phyloP scores from a whole-genome alignment of 2,113 vertebrate genomes.

The Anthoscopus minutus region DNA sequence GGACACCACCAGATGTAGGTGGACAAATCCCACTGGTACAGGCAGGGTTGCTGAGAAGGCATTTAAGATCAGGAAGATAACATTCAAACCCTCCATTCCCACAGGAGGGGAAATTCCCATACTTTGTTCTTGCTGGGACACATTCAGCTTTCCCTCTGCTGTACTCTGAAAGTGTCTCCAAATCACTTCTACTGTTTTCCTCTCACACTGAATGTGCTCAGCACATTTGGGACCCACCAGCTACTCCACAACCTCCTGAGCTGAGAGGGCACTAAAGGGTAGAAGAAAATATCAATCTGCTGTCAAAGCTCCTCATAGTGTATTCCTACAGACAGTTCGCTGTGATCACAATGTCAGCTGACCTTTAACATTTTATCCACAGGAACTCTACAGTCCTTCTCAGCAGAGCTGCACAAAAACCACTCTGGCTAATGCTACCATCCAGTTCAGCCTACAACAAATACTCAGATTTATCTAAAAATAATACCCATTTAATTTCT shows the following conservation, averaged over 20 bases:
- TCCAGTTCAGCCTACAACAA: not conserved
- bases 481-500: not conserved
- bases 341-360: not conserved
- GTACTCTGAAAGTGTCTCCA: not conserved
- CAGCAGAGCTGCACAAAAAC: not conserved
- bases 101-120: not conserved
- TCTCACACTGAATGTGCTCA: rapidly evolving
- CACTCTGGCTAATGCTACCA: not conserved
- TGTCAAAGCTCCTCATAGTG: not conserved
- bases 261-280: not conserved
- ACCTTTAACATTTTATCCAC: not conserved
- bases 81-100: not conserved
- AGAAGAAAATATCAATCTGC: not conserved
- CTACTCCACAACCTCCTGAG: not conserved
- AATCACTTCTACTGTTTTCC: not conserved
- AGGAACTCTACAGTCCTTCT: rapidly evolving
- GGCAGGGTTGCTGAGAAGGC: not conserved
- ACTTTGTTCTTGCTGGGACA: not conserved
- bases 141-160: not conserved
- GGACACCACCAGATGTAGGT: not conserved
- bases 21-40: not conserved
- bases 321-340: not conserved
- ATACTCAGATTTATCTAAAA: not conserved
- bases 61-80: not conserved
- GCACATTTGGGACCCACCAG: not conserved